A percentile compares a stretch with the other conserved stretches of the same genome.
These are phyloP conservation scores for Lichenostomus cassidix DNA, from an alignment of 2,113 vertebrate genomes.

Conservation along the genomic window DNA sequence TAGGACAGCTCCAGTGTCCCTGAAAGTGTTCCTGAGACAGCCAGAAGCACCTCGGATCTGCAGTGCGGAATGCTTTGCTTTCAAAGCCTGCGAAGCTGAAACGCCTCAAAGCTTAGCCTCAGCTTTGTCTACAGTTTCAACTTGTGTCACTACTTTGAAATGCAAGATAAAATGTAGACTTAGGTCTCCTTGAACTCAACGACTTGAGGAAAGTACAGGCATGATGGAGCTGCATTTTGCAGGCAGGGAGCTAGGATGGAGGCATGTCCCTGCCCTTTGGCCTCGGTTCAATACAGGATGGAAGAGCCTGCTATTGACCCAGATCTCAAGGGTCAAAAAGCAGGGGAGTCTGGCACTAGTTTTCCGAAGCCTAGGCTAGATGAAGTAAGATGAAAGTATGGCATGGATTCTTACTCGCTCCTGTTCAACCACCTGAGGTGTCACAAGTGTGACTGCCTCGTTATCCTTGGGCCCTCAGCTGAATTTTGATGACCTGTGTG, in stretches of 20 bases:
- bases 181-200: neutral
- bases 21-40: neutral
- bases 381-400: neutral
- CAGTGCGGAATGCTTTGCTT: neutral
- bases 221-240: neutral
- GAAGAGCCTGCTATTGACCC: neutral
- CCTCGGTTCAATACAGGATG: neutral
- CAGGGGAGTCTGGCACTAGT: neutral
- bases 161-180: neutral
- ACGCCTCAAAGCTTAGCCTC: slow-evolving; percentile 21
- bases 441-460: fast-evolving
- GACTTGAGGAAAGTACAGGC: neutral
- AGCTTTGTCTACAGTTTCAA: neutral
- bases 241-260: neutral
- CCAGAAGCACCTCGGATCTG: neutral
- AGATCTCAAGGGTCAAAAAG: neutral
- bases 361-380: neutral
- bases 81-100: neutral
- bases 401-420: neutral
- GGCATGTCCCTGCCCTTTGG: neutral
- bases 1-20: neutral
- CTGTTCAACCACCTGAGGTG: neutral
- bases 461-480: neutral
- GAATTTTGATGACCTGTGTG: neutral
- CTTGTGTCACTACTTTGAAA: slow-evolving; percentile 32